Percentiles rank a stretch among this genome's conserved stretches.
Conservation (phyloP, 2,888 invertebrate species). For the Ephialtes manifestator region DNA sequence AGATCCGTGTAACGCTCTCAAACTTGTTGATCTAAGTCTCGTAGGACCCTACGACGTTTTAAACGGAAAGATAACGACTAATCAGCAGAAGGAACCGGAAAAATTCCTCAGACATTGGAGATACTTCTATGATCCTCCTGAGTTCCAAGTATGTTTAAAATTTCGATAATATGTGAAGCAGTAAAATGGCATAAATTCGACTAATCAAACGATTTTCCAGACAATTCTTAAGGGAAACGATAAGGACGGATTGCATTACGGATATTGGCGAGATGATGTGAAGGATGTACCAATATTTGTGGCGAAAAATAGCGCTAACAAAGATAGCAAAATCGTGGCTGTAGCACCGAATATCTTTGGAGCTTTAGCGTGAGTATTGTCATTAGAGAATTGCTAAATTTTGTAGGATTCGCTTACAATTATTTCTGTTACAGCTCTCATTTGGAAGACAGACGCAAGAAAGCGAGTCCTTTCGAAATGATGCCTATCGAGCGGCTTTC, state of each 20-base stretch:
- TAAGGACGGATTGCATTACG: constrained; percentile 93
- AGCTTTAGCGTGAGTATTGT: constrained; percentile 90
- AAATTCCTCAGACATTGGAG: constrained; percentile 94
- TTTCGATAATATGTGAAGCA: background rate
- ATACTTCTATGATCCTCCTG: constrained; percentile 97
- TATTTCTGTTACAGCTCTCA: constrained; percentile 84
- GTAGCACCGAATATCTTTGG: constrained; percentile 94
- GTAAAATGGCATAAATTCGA: background rate
- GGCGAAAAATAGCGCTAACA: constrained; percentile 91
- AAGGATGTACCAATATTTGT: constrained; percentile 91
- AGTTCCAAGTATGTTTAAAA: constrained; percentile 90
- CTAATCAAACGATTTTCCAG: constrained; percentile 83
- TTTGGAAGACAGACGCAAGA: constrained; percentile 86
- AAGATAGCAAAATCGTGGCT: constrained; percentile 90
- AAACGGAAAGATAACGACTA: constrained; percentile 88
- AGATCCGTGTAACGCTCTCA: constrained; percentile 89
- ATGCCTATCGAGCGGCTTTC: constrained; percentile 88
- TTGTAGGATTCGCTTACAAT: background rate
- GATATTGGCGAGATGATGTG: constrained; percentile 96
- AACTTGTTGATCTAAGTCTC: constrained; percentile 90
- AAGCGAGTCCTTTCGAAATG: constrained; percentile 89
- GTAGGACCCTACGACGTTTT: constrained; percentile 97
- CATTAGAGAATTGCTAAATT: background rate
- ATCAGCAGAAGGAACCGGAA: constrained; percentile 87
- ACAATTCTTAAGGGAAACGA: constrained; percentile 91